A percentile compares a stretch with the other conserved stretches of the same genome.
Conservation (phyloP, 2,888 invertebrate species). For the Sinelater perroti region DNA sequence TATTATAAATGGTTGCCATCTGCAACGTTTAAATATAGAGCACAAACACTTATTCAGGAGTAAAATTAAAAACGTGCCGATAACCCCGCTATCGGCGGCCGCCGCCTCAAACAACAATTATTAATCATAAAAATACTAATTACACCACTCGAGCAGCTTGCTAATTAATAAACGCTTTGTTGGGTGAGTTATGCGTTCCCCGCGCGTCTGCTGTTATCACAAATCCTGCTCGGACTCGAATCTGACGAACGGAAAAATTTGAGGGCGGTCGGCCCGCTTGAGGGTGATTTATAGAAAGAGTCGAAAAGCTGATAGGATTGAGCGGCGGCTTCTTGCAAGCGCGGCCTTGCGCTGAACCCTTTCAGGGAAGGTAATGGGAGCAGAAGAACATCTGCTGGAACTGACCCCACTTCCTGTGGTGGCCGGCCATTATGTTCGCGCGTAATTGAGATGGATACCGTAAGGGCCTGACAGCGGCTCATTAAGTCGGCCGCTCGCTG, state of each 20-base stretch:
- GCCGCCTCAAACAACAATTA: constrained; percentile 14
- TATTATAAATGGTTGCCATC: constrained; percentile 27
- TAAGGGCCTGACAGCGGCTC: no score
- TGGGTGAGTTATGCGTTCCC: not conserved
- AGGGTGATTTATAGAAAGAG: constrained; percentile 19
- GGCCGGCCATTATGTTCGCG: constrained; percentile 23
- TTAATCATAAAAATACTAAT: constrained; percentile 27
- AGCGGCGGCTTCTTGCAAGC: constrained; percentile 20
- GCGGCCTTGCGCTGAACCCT: constrained; percentile 10
- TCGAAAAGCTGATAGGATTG: constrained; percentile 19
- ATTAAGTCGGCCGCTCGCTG: no score
- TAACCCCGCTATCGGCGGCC: constrained; percentile 24
- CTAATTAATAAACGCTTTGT: constrained; percentile 25
- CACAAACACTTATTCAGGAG: constrained; percentile 29
- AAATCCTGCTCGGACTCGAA: not conserved
- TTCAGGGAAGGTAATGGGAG: constrained; percentile 23
- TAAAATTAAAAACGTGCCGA: constrained; percentile 29
- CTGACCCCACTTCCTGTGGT: constrained; percentile 31
- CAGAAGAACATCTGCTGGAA: constrained; percentile 21
- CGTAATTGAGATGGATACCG: no score
- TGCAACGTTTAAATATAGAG: constrained; percentile 28
- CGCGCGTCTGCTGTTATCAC: not conserved
- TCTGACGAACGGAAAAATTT: constrained; percentile 6
- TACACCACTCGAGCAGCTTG: constrained; percentile 12
- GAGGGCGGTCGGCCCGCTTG: not conserved